phyloP scores from a whole-genome alignment of 37 sponge, comb jelly and placozoan genomes.

The Theonella swinhoei region DNA sequence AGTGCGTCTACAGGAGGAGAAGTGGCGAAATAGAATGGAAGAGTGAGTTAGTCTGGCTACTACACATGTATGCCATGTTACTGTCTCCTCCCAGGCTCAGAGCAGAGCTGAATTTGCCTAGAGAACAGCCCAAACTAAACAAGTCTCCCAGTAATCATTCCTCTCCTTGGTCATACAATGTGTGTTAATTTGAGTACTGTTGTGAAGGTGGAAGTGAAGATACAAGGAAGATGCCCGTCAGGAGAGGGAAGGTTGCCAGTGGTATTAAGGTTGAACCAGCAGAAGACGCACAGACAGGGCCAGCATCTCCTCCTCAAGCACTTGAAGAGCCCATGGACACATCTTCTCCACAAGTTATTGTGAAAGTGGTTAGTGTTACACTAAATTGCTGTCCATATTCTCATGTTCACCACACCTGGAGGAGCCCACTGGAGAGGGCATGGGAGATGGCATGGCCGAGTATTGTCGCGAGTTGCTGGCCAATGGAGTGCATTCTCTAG shows the following conservation, averaged over 20 bases:
- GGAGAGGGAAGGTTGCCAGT: neutral
- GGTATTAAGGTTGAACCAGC: too few species aligned
- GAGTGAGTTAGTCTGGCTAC: constrained; percentile 51
- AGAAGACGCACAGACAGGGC: too few species aligned
- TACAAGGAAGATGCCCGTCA: neutral
- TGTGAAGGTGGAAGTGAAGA: neutral
- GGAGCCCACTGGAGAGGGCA: neutral
- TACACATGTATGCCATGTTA: neutral
- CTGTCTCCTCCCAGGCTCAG: neutral
- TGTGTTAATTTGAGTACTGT: neutral
- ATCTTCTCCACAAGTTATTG: too few species aligned
- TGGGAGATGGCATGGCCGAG: constrained; percentile 14
- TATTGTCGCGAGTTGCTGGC: constrained; percentile 43
- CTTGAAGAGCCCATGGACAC: too few species aligned
- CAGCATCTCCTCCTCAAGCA: too few species aligned
- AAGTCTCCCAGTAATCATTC: neutral
- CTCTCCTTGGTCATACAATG: neutral
- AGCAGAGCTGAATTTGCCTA: neutral
- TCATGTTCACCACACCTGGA: too few species aligned
- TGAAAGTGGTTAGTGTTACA: too few species aligned
- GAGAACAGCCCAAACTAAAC: neutral
- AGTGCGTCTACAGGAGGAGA: constrained; percentile 11
- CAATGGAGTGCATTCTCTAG: constrained; percentile 32
- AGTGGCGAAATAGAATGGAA: constrained; percentile 35
- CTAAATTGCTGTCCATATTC: too few species aligned